Conservation (phyloP, 1,140 invertebrate species). For the Acyrthosiphon pisum region DNA sequence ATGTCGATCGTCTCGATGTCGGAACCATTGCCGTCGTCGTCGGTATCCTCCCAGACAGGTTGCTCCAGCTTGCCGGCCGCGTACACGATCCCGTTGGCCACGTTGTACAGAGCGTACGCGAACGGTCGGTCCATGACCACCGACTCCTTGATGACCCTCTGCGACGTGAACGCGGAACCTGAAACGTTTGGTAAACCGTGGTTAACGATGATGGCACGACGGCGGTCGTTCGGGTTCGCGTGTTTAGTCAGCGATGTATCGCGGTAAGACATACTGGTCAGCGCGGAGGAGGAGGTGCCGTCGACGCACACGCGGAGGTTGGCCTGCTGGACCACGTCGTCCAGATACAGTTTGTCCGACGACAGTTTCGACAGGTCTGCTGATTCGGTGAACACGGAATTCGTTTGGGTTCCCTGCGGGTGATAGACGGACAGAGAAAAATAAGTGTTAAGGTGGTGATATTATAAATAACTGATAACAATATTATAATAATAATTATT, state of each 20-base stretch:
- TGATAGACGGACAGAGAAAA: neutral
- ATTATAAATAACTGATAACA: neutral
- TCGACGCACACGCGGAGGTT: neutral
- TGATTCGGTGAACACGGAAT: constrained; percentile 18
- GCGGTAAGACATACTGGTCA: constrained; percentile 30
- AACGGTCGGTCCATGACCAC: constrained; percentile 34
- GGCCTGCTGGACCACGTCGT: constrained; percentile 41
- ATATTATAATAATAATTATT: neutral
- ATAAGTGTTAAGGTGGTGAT: neutral
- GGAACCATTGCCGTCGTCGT: neutral
- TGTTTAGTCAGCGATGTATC: neutral
- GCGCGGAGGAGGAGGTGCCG: neutral
- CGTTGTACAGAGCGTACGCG: constrained; percentile 17
- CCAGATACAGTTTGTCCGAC: constrained; percentile 34
- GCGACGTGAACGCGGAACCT: constrained; percentile 45
- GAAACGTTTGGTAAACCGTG: neutral
- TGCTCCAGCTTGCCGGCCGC: constrained; percentile 30
- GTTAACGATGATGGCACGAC: neutral
- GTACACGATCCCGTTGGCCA: neutral
- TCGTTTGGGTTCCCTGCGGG: neutral
- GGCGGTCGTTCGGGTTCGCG: neutral
- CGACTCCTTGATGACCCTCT: constrained; percentile 41
- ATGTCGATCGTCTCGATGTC: neutral
- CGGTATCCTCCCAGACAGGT: neutral
- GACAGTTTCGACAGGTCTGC: constrained; percentile 33